Evolutionary conservation across 2,888 invertebrate genomes (phyloP).

Genomic region (Polydrusus cervinus): DNA sequence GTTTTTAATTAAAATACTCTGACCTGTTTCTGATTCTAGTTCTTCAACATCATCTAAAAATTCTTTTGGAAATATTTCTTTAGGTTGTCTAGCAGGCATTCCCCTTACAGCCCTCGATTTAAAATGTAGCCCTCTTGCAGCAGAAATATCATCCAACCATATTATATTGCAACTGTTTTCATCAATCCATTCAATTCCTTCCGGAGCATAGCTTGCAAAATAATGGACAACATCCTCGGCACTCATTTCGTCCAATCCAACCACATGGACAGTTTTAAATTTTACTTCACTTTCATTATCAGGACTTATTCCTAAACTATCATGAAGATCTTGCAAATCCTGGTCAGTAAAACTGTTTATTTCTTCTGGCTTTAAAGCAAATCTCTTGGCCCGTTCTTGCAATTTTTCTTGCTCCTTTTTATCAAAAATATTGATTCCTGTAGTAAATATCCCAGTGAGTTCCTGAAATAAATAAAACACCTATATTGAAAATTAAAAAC

Average conservation of each 20-base stretch:
- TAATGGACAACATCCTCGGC: constrained; percentile 87
- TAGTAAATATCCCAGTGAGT: constrained; percentile 67
- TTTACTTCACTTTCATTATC: constrained; percentile 78
- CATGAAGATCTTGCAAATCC: constrained; percentile 67
- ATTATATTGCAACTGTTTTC: constrained; percentile 84
- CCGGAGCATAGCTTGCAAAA: constrained; percentile 84
- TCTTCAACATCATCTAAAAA: constrained; percentile 57
- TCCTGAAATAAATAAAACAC: constrained; percentile 4
- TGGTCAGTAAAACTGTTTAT: constrained; percentile 69
- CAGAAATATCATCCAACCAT: constrained; percentile 76
- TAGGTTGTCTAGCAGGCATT: constrained; percentile 64
- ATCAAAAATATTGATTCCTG: constrained; percentile 73
- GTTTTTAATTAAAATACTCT: constrained; percentile 64
- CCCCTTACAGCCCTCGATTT: constrained; percentile 71
- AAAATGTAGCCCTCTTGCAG: constrained; percentile 76
- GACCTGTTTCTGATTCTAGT: constrained; percentile 55
- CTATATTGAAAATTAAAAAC: constrained; percentile 7
- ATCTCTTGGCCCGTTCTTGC: constrained; percentile 75
- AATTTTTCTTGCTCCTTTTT: constrained; percentile 73
- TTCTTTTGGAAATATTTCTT: constrained; percentile 63
- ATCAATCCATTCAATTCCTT: constrained; percentile 87
- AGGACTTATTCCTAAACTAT: constrained; percentile 75
- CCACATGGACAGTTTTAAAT: constrained; percentile 83
- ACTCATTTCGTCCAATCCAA: constrained; percentile 84
- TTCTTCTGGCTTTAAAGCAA: constrained; percentile 72